These are phyloP conservation scores for Acromyrmex echinatior DNA, from an alignment of 1,140 invertebrate species.

Conservation along the genomic window DNA sequence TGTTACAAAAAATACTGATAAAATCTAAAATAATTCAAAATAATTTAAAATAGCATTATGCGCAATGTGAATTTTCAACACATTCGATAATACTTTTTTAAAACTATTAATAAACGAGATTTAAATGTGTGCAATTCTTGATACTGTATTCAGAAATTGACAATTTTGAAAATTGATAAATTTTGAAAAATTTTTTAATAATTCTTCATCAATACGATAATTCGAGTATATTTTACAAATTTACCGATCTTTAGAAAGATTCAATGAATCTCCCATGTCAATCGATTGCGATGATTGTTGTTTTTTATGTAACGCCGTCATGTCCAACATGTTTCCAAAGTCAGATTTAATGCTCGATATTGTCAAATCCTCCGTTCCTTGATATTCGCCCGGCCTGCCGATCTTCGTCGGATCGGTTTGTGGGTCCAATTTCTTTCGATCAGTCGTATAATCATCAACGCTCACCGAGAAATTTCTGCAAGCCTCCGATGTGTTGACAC, in stretches of 20 bases:
- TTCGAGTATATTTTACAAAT: background rate
- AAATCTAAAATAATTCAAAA: background rate
- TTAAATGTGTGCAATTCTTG: background rate
- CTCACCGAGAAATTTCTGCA: constrained; percentile 65
- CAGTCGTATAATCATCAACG: constrained; percentile 78
- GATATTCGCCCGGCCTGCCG: constrained; percentile 77
- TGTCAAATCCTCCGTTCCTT: constrained; percentile 81
- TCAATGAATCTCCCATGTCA: constrained; percentile 82
- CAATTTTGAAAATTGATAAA: background rate
- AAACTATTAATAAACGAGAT: constrained; percentile 19
- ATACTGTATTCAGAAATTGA: background rate
- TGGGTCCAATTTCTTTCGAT: constrained; percentile 79
- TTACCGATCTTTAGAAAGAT: constrained; percentile 83
- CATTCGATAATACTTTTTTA: constrained; percentile 4
- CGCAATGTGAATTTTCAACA: background rate
- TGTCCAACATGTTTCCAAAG: constrained; percentile 82
- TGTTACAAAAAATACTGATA: constrained; percentile 19
- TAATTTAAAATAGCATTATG: background rate
- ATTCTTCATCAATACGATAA: background rate
- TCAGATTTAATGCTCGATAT: constrained; percentile 80
- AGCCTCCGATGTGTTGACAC: constrained; percentile 70
- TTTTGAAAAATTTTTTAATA: background rate
- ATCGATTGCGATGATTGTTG: constrained; percentile 71
- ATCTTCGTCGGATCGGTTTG: constrained; percentile 73
- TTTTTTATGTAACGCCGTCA: constrained; percentile 80